Percentiles rank a stretch among this genome's conserved stretches.
Conservation (phyloP, 2,888 invertebrate species). For the Gasteruption jaculator region DNA sequence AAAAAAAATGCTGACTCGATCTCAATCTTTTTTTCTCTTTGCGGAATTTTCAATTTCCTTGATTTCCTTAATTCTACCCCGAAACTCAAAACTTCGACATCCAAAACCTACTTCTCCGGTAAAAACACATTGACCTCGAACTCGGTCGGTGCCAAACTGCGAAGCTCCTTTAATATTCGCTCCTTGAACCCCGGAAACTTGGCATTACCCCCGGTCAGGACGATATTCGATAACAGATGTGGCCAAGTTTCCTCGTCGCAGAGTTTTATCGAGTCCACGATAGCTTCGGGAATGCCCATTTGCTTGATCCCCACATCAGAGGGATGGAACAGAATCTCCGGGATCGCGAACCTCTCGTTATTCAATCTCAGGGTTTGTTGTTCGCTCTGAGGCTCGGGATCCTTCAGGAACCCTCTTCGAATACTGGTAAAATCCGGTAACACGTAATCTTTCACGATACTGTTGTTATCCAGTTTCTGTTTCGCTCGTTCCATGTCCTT, state of each 20-base stretch:
- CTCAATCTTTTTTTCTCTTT: no score
- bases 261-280: slow-evolving; percentile 70
- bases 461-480: slow-evolving; percentile 59
- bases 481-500: slow-evolving; percentile 71
- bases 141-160: slow-evolving; percentile 73
- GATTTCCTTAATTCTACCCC: not conserved
- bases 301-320: slow-evolving; percentile 87
- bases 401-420: slow-evolving; percentile 69
- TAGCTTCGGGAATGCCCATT: slow-evolving; percentile 90
- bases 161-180: slow-evolving; percentile 71
- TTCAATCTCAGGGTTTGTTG: slow-evolving; percentile 81
- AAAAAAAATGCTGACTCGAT: no score
- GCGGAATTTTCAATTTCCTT: no score
- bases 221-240: slow-evolving; percentile 75
- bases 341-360: slow-evolving; percentile 92
- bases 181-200: slow-evolving; percentile 82
- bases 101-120: slow-evolving; percentile 66
- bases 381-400: slow-evolving; percentile 53
- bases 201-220: slow-evolving; percentile 77
- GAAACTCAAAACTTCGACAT: no score
- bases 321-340: slow-evolving; percentile 91
- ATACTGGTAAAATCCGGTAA: slow-evolving; percentile 93
- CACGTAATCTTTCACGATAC: slow-evolving; percentile 84
- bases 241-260: slow-evolving; percentile 74
- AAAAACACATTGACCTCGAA: slow-evolving; percentile 70